phyloP scores from a whole-genome alignment of 2,113 vertebrate genomes.

The Tympanuchus pallidicinctus region DNA sequence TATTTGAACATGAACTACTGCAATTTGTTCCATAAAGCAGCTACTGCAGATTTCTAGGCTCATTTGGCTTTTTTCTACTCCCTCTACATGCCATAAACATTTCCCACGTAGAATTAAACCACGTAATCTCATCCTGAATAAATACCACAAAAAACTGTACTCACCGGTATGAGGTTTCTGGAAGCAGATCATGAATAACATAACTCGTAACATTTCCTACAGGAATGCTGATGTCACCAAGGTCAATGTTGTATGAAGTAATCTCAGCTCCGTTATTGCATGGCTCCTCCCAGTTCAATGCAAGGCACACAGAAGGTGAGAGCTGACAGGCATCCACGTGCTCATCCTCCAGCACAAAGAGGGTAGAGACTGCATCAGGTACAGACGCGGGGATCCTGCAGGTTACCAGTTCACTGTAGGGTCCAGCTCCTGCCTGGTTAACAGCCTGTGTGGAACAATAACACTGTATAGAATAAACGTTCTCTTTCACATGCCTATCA shows the following conservation, averaged over 20 bases:
- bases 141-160: not conserved
- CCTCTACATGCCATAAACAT: fast-evolving
- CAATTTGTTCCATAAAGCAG: not conserved
- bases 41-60: not conserved
- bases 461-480: not conserved
- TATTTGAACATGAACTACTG: fast-evolving
- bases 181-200: conserved; percentile 85
- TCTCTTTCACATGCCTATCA: not conserved
- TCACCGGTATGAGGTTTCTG: conserved; percentile 94
- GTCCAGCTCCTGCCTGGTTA: conserved; percentile 92
- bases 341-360: conserved; percentile 84
- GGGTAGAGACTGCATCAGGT: conserved; percentile 83
- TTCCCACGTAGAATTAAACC: not conserved
- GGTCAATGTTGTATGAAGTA: conserved; percentile 86
- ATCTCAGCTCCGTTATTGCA: conserved; percentile 93
- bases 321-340: conserved; percentile 68
- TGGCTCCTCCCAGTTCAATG: conserved; percentile 94
- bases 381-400: conserved; percentile 88
- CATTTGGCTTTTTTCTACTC: not conserved
- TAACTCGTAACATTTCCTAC: conserved; percentile 84
- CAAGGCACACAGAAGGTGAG: conserved; percentile 89
- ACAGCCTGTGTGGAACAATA: conserved; percentile 79
- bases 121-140: not conserved
- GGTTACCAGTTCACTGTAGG: conserved; percentile 87
- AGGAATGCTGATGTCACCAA: conserved; percentile 83